Evolutionary conservation across 2,888 invertebrate species (phyloP).

Genomic region (Druceiella hillmani): DNA sequence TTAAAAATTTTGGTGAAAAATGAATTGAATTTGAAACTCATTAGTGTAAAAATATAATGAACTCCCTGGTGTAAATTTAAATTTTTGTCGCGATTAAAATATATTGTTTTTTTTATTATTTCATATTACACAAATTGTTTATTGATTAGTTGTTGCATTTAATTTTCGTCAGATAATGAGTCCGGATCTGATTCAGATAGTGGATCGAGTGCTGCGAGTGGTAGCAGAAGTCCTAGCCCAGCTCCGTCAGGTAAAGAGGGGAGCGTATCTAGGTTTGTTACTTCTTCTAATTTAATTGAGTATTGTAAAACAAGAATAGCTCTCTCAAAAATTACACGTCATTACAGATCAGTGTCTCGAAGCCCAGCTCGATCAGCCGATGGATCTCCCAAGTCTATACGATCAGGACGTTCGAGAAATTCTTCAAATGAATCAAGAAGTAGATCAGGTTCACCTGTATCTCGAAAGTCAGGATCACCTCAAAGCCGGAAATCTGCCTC

Average conservation of each 20-base stretch:
- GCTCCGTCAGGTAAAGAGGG: conserved; percentile 40
- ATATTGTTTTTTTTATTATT: no score
- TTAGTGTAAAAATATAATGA: no score
- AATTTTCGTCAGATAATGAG: conserved; percentile 35
- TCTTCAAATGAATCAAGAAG: conserved; percentile 40
- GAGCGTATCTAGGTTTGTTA: no score
- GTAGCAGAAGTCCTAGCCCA: conserved; percentile 42
- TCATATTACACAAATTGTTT: no score
- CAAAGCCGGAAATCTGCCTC: conserved; percentile 32
- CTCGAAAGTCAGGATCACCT: conserved; percentile 42
- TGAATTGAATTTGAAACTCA: no score
- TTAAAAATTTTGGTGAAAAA: no score
- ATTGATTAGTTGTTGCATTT: no score
- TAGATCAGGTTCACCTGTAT: conserved; percentile 45
- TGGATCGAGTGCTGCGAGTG: conserved; percentile 39
- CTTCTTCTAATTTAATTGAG: no score
- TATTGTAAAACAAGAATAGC: background rate
- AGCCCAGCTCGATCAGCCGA: conserved; percentile 42
- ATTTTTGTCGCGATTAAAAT: no score
- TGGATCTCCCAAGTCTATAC: conserved; percentile 42
- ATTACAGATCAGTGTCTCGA: conserved; percentile 38
- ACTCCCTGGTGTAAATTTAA: no score
- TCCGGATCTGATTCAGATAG: conserved; percentile 49
- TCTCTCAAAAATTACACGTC: background rate
- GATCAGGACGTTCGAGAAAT: conserved; percentile 34